phyloP scores from a whole-genome alignment of 2,113 vertebrate species.

The Albula glossodonta region DNA sequence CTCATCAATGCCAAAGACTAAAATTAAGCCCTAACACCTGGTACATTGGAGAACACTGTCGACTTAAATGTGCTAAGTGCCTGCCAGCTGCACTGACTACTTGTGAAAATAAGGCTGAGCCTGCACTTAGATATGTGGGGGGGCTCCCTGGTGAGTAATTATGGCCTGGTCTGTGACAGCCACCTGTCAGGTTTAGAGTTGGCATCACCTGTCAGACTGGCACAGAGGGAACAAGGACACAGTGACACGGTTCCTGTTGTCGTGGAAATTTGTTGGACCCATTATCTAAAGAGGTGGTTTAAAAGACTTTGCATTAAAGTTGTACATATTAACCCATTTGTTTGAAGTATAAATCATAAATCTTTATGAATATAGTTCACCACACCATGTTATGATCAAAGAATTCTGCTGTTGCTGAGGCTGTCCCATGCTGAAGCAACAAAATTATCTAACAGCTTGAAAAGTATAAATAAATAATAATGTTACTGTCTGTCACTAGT shows the following conservation, averaged over 20 bases:
- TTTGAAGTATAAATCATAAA: neutral
- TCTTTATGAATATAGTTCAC: neutral
- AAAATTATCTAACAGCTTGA: neutral
- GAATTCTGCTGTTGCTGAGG: neutral
- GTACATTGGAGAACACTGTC: neutral
- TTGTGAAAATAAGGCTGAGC: neutral
- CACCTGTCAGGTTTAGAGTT: conserved; percentile 26
- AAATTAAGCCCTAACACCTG: conserved; percentile 14
- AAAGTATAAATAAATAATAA: neutral
- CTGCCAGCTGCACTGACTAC: neutral
- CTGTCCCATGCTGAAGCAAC: neutral
- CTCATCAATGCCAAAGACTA: neutral
- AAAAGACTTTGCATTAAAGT: neutral
- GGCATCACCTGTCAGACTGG: neutral
- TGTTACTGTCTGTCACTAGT: neutral
- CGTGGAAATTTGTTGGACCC: neutral
- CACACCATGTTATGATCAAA: neutral
- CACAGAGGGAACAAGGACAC: neutral
- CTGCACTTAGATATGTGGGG: conserved; percentile 6
- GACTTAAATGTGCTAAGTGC: neutral
- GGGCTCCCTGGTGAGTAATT: neutral
- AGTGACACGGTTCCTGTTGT: too few relatives aligned
- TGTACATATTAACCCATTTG: neutral
- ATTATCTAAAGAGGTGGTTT: neutral
- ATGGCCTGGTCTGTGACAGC: conserved; percentile 3